phyloP scores from a whole-genome alignment of 2,888 invertebrate genomes.

The Syrphus vitripennis region DNA sequence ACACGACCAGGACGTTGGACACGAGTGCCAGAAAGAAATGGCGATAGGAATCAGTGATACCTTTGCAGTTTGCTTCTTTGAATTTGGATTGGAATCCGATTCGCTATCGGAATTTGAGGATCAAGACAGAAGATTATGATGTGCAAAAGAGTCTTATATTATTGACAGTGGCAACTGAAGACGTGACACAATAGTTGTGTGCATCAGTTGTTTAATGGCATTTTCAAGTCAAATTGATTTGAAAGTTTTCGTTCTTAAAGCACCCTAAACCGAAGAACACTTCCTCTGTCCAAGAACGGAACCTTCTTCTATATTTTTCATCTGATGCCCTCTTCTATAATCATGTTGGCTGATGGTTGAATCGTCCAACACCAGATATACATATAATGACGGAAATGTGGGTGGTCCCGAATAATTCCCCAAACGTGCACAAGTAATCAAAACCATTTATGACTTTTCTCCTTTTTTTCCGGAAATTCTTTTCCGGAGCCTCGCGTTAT shows the following conservation, averaged over 20 bases:
- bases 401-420: slow-evolving; percentile 46
- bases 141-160: background rate
- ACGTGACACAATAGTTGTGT: slow-evolving; percentile 4
- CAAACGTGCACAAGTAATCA: slow-evolving; percentile 66
- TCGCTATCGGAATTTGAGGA: too few relatives aligned
- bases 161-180: background rate
- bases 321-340: background rate
- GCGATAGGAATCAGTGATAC: slow-evolving; percentile 54
- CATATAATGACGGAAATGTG: background rate
- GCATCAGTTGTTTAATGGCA: slow-evolving; percentile 11
- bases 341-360: background rate
- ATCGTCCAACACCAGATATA: background rate
- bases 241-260: slow-evolving; percentile 14
- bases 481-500: slow-evolving; percentile 48
- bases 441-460: slow-evolving; percentile 65
- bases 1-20: background rate
- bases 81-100: background rate
- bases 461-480: slow-evolving; percentile 50
- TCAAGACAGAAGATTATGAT: slow-evolving; percentile 32
- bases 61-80: slow-evolving; percentile 35
- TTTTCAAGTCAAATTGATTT: slow-evolving; percentile 32
- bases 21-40: background rate
- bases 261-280: background rate
- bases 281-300: background rate
- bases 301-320: background rate